Evolutionary conservation across 2,113 vertebrate genomes (phyloP), one percentile per base, ranked within the genome.

Genomic region (Piprites chloris): DNA sequence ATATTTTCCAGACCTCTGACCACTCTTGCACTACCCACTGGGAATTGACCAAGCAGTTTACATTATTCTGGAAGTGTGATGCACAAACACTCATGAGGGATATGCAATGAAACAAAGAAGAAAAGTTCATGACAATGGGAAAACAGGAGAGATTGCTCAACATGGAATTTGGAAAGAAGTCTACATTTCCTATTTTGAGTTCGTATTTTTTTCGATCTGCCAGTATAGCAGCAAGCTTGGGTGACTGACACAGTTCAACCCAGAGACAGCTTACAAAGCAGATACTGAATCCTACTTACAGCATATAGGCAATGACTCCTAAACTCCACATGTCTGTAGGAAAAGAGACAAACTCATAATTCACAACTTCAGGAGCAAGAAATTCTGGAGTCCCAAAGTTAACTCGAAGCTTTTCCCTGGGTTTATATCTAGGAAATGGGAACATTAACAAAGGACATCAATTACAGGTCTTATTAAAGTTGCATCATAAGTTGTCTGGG

Each of bases 311-410:
- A 41, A 99, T 99, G 95, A 99, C 99, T 12, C 99, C 99, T 50
- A 99, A 97, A 35, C 99, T 99, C 99, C 99, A 99, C 99, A 99
- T 99, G 96, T 99, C 99, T 8, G 99, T 99, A 56, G 99, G 98
- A 96, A 99, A 99, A 80, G 99, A 99, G 81, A 99, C 99, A 95
- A 99, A 99, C 81, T 99, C 99, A 20, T 99, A 99, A 96, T 99
- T 99, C 97, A 99, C 99, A 65, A 99, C 98, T 97, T 99, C 99
- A 62, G 99, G 99, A 73, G 99, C 99, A 84, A 99, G 98, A 91
- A 99, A 99, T 91, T 99, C 99, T 41, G 99, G 99, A 17, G 99
- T 99, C 47, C 99, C 99, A 92, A 99, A 99, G 93, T 99, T 99
- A 95, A 99, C 98, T 97, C 97, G 98, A 88, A 99, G 98, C 96